A percentile compares a stretch with the other conserved stretches of the same genome.
Evolutionary conservation across 2,797 vertebrate genomes (phyloP).

Genomic region (Austrolebias charrua): DNA sequence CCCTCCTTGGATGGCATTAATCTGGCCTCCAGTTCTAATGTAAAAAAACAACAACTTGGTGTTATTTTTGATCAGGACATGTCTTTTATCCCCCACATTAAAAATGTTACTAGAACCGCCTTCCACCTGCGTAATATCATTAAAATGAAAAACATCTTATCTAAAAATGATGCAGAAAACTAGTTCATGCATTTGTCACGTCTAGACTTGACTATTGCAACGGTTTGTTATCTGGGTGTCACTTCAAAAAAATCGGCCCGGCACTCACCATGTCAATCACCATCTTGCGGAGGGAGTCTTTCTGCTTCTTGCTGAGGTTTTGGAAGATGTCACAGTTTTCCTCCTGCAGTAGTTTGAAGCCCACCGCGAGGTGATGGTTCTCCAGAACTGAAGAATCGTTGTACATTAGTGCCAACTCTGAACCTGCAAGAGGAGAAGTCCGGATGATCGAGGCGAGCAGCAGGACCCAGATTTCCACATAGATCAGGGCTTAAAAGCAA

Average conservation of each 20-base stretch:
- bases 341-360: slow-evolving; percentile 93
- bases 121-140: too few species aligned
- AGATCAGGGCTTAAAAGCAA: background rate
- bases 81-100: too few species aligned
- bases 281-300: slow-evolving; percentile 89
- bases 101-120: too few species aligned
- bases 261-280: slow-evolving; percentile 90
- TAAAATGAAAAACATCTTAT: too few species aligned
- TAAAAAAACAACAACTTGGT: too few species aligned
- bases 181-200: too few species aligned
- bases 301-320: slow-evolving; percentile 89
- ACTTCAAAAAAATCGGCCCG: background rate
- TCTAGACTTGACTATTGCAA: too few species aligned
- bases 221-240: too few species aligned
- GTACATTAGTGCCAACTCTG: slow-evolving; percentile 93
- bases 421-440: slow-evolving; percentile 74
- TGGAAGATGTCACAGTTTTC: slow-evolving; percentile 93
- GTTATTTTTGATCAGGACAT: too few species aligned
- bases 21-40: too few species aligned
- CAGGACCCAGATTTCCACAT: background rate
- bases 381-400: slow-evolving; percentile 91
- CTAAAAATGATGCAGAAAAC: too few species aligned
- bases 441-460: background rate
- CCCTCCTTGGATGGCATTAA: too few species aligned
- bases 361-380: slow-evolving; percentile 93